Evolutionary conservation across 92 coral and sea anemone species (phyloP).

Genomic region (Palythoa grandiflora): DNA sequence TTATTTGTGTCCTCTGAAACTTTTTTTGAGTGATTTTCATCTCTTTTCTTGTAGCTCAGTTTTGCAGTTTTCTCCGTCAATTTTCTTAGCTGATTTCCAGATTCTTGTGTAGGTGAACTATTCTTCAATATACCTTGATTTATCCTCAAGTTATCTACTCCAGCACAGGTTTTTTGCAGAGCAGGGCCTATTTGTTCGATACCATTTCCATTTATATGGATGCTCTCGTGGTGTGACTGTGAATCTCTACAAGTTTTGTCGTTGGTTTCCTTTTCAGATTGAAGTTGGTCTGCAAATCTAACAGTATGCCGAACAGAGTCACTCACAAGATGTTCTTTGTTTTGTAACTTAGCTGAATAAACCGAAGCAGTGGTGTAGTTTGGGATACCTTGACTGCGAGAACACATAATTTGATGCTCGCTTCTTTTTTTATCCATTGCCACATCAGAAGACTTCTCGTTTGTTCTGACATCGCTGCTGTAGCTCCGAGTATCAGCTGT

Average conservation of each 20-base stretch:
- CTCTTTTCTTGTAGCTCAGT: neutral
- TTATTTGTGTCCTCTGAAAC: neutral
- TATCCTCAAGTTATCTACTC: neutral
- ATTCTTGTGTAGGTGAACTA: neutral
- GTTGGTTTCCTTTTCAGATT: neutral
- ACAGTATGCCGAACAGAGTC: constrained; percentile 2
- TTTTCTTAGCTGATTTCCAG: neutral
- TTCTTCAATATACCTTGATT: constrained; percentile 11
- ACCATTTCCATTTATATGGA: neutral
- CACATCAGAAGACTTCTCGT: neutral
- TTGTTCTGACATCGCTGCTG: neutral
- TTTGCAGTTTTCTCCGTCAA: neutral
- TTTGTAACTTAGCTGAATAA: neutral
- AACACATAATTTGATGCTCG: neutral
- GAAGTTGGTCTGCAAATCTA: constrained; percentile 23
- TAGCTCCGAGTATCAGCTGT: neutral
- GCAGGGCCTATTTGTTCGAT: neutral
- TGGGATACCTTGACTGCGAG: neutral
- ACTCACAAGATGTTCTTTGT: neutral
- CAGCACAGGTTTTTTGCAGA: neutral
- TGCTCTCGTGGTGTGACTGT: neutral
- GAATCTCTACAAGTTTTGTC: neutral
- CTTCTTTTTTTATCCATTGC: neutral
- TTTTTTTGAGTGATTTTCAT: neutral
- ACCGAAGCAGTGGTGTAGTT: neutral